Evolutionary conservation across 1,140 invertebrate genomes (phyloP), one percentile per base, ranked within the genome.

Genomic region (Platyscapa corneri): DNA sequence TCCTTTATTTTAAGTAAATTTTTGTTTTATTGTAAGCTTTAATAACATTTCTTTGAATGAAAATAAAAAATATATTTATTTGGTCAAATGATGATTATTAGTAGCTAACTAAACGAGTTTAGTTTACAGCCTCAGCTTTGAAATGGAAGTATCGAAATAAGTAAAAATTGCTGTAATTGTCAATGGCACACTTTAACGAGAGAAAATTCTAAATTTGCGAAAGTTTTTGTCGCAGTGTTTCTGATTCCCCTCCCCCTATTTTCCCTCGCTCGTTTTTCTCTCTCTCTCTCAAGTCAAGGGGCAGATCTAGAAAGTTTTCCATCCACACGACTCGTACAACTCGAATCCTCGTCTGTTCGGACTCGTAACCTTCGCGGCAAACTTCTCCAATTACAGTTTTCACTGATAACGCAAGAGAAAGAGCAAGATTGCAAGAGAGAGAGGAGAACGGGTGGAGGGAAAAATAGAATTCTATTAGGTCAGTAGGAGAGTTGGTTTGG

Each of bases 381-480:
- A 85, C 78, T 85, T 85, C 70, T 81, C 78, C 77, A 81, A 85
- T 85, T 85, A 85, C 56, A 85, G 65, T 84, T 84, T 79, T 72
- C 65, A 75, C 76, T 32, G 76, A 74, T 72, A 74, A 84, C 65
- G 34, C 34, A 72, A 39, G 34, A 34, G 18, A 72, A 72, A 72
- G 65, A 74, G 74, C 12, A 49, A 46, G 74, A 32, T 27, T 20
- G 37, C 37, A 3, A 42, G 70, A 39, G 23, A 34, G 12, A 77
- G 32, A 37, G 42, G 42, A 12, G 42, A 7, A 12, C 23, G 6
- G 37, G 39, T 70, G 60, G 42, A 10, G 46, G 30, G 32, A 79
- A 72, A 72, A 70, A 60, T 3, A 42, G 78, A 81, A 85, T 85
- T 85, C 78, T 67, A 85, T 85, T 85, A 81, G 83, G 83, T 84